Evolutionary conservation across 2,113 vertebrate species (phyloP), one percentile per base, ranked within the genome.

Genomic region (Lichenostomus cassidix): DNA sequence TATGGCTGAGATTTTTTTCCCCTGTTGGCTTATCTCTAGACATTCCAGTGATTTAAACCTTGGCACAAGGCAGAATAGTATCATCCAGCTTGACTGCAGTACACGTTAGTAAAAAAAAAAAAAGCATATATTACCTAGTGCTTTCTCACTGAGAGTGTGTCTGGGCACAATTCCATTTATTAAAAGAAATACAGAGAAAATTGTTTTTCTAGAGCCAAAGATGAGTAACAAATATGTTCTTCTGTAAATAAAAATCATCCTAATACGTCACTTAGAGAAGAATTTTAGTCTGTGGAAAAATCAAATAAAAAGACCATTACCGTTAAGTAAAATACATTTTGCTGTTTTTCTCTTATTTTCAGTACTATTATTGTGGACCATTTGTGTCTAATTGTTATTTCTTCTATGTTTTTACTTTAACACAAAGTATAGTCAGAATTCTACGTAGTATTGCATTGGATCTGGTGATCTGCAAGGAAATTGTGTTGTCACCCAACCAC

Each of bases 231-330:
- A 73, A 70, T 65, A 58, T 23, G 13, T 62, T 52, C 20, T 67
- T 88, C 28, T 55, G 39, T 83, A 92, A 96, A 92, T 50, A 96
- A 67, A 86, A 68, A n/a, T 29, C 25, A 56, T 92, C 35, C 49
- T 68, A 89, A 89, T 62, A 58, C 0, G 5, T 35, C 35, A 60
- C 31, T 81, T 84, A 77, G 5, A 79, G 28, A 75, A 20, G 19
- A 88, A 77, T 52, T 81, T 63, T 35, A 67, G 60, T 71, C 84
- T 42, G 23, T 64, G 56, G 22, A 78, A 95, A 93, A 83, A 27
- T 69, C 27, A 76, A 68, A 78, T 60, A 71, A 91, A 89, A 93
- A 86, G 21, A 65, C 11, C 5, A 24, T 74, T 74, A 63, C 27
- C 62, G 46, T 0, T 2, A 74, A 73, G 42, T 70, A 84, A 95